A percentile compares a stretch with the other conserved stretches of the same genome.
These are phyloP conservation scores for Steatocranus sp. DNA, from an alignment of 2,797 vertebrate genomes.

Conservation along the genomic window DNA sequence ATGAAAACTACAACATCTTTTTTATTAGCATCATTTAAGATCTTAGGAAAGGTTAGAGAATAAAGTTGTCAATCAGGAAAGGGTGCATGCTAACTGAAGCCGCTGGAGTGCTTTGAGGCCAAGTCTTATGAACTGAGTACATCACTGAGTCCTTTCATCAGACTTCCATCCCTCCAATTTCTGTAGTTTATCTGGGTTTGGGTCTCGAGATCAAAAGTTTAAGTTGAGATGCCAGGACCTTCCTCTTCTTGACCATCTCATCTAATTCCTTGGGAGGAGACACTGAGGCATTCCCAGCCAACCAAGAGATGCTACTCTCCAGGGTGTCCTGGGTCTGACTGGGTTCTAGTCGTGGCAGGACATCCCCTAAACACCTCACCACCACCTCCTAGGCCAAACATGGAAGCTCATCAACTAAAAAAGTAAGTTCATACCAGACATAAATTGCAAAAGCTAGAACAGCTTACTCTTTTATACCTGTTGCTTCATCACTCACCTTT, in stretches of 20 bases:
- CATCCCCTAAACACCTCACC: background rate
- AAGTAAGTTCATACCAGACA: background rate
- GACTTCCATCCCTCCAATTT: background rate
- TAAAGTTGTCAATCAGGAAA: background rate
- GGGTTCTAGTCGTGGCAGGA: background rate
- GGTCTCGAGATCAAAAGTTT: background rate
- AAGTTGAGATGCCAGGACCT: background rate
- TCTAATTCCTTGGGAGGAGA: background rate
- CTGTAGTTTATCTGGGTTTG: background rate
- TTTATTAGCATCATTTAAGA: background rate
- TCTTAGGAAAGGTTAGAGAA: background rate
- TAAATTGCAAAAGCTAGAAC: background rate
- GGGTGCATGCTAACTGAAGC: background rate
- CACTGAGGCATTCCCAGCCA: background rate
- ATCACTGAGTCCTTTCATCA: background rate
- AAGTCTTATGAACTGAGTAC: background rate
- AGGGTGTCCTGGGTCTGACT: background rate
- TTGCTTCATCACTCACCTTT: background rate
- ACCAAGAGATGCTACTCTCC: background rate
- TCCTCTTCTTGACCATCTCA: background rate
- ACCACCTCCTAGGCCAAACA: background rate
- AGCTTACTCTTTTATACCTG: background rate
- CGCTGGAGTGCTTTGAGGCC: background rate
- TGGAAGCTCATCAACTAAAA: background rate
- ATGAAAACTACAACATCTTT: background rate